Evolutionary conservation across 2,888 invertebrate genomes (phyloP).

Genomic region (Drepanosiphum platanoidis): DNA sequence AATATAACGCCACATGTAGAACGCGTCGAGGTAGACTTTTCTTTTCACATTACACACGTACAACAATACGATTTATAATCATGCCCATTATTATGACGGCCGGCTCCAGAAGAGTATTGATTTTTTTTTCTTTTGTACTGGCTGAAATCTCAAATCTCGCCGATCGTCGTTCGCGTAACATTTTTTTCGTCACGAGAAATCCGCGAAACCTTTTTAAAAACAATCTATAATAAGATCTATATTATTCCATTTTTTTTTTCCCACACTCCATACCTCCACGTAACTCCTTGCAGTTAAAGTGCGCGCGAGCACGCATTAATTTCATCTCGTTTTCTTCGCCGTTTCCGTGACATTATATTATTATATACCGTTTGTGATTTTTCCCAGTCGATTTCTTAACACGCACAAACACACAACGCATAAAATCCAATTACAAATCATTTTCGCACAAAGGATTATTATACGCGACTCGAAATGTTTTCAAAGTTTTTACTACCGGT

Average conservation of each 20-base stretch:
- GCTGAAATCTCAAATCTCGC: background rate
- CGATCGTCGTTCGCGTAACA: background rate
- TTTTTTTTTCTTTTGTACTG: background rate
- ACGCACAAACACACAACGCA: background rate
- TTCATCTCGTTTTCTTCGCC: background rate
- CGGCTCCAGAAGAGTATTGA: background rate
- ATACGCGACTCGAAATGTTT: background rate
- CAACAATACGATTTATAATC: background rate
- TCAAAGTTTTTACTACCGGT: background rate
- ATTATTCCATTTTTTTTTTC: background rate
- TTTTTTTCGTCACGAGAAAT: background rate
- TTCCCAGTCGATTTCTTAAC: background rate
- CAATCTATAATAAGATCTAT: background rate
- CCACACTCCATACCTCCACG: no score
- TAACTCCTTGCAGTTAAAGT: no score
- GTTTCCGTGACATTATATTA: background rate
- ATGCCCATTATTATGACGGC: background rate
- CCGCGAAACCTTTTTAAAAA: background rate
- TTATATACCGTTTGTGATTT: background rate
- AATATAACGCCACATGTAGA: background rate
- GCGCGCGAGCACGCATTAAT: background rate
- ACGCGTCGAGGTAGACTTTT: background rate
- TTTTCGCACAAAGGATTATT: background rate
- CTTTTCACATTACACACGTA: no score
- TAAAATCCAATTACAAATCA: background rate